phyloP scores from a whole-genome alignment of 2,797 vertebrate genomes.

The Anniella stebbinsi region DNA sequence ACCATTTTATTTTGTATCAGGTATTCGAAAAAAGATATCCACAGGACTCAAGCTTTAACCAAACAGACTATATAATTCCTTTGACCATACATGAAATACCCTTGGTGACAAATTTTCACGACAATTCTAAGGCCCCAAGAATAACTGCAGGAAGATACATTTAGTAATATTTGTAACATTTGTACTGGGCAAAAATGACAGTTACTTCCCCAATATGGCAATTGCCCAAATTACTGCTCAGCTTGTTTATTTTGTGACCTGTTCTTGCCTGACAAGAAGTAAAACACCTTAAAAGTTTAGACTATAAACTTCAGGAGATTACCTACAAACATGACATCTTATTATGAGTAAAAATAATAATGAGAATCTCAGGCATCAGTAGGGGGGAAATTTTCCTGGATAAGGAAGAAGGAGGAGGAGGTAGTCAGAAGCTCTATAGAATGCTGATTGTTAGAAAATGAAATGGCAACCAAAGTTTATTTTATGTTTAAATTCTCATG shows the following conservation, averaged over 20 bases:
- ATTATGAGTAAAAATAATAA: not conserved
- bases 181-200: not conserved
- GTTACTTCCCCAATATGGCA: not conserved
- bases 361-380: not conserved
- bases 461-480: conserved; percentile 15
- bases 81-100: not conserved
- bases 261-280: not conserved
- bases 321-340: not conserved
- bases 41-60: not conserved
- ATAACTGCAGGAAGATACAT: not conserved
- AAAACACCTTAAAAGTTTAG: not conserved
- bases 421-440: not conserved
- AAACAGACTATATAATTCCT: not conserved
- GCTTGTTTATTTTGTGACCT: not conserved
- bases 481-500: conserved; percentile 21
- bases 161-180: no score
- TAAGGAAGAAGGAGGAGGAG: not conserved
- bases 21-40: not conserved
- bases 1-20: not conserved
- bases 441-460: not conserved
- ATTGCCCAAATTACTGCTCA: not conserved
- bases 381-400: not conserved
- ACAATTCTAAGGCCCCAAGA: not conserved
- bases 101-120: not conserved
- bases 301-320: not conserved